Percentiles rank a stretch among this genome's conserved stretches.
phyloP scores from a whole-genome alignment of 1,140 invertebrate species.

The Polypedilum pembai region DNA sequence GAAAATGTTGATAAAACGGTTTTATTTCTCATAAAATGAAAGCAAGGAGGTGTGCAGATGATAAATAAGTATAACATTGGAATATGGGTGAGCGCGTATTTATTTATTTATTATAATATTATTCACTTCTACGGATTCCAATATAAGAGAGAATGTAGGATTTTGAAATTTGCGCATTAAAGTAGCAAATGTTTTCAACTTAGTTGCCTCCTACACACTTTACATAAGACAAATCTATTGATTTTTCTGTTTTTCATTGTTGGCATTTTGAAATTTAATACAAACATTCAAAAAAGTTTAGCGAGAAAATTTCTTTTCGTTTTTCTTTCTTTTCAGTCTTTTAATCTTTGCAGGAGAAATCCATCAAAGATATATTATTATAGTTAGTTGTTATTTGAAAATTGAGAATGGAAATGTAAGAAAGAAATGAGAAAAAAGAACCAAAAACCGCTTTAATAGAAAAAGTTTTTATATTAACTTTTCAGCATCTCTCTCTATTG shows the following conservation, averaged over 20 bases:
- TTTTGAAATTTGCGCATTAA: background rate
- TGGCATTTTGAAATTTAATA: slow-evolving; percentile 19
- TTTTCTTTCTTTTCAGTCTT: too few species aligned
- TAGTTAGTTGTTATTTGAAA: slow-evolving; percentile 10
- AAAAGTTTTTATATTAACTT: slow-evolving; percentile 14
- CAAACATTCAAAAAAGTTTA: background rate
- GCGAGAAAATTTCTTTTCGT: too few species aligned
- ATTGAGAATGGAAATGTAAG: slow-evolving; percentile 12
- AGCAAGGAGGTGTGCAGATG: background rate
- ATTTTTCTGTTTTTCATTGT: background rate
- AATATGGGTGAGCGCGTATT: background rate
- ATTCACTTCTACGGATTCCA: background rate
- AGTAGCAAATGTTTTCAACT: background rate
- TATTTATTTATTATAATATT: background rate
- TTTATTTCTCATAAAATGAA: background rate
- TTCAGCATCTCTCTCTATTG: background rate
- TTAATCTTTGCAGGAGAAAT: background rate
- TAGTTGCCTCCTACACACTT: background rate
- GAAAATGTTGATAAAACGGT: too few species aligned
- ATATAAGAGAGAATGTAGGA: background rate
- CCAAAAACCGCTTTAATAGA: slow-evolving; percentile 17
- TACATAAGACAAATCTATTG: background rate
- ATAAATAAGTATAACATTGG: background rate
- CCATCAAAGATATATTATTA: slow-evolving; percentile 19
- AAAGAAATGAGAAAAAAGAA: background rate